Conservation (phyloP, 2,888 invertebrate genomes). For the Ganaspis brasiliensis region DNA sequence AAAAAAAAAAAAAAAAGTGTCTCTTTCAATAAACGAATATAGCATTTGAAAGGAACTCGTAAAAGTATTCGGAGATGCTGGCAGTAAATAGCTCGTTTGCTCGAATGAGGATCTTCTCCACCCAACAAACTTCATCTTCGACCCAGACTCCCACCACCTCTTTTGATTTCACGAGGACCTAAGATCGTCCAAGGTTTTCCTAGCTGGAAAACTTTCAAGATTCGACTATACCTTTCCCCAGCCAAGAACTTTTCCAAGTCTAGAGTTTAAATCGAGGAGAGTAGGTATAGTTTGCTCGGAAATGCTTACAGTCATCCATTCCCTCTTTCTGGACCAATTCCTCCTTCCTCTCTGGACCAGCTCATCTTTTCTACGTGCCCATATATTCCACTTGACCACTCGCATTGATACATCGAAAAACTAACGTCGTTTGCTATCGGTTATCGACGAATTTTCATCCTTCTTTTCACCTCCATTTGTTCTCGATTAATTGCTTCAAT, state of each 20-base stretch:
- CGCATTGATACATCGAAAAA: conserved; percentile 65
- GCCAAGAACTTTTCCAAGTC: conserved; percentile 18
- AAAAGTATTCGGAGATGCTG: conserved; percentile 21
- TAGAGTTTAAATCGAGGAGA: conserved; percentile 40
- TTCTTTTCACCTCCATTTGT: neutral
- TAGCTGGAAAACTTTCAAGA: conserved; percentile 25
- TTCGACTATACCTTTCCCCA: conserved; percentile 15
- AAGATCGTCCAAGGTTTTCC: conserved; percentile 33
- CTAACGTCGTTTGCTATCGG: conserved; percentile 54
- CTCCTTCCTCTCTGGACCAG: conserved; percentile 58
- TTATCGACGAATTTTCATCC: conserved; percentile 40
- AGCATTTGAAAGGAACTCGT: conserved; percentile 21
- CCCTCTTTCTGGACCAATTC: conserved; percentile 46
- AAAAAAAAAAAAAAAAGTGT: neutral
- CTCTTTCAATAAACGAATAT: neutral
- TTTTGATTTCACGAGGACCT: conserved; percentile 40
- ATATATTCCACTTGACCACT: conserved; percentile 65
- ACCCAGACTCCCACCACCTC: conserved; percentile 41
- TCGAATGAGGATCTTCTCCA: conserved; percentile 33
- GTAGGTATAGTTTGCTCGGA: conserved; percentile 39
- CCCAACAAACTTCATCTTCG: conserved; percentile 41
- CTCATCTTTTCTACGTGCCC: conserved; percentile 60
- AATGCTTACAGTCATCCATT: conserved; percentile 31
- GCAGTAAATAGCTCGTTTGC: conserved; percentile 38
- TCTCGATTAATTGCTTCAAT: conserved; percentile 28